Conservation (phyloP, 2,113 vertebrate species). For the Sebastes schlegelii region DNA sequence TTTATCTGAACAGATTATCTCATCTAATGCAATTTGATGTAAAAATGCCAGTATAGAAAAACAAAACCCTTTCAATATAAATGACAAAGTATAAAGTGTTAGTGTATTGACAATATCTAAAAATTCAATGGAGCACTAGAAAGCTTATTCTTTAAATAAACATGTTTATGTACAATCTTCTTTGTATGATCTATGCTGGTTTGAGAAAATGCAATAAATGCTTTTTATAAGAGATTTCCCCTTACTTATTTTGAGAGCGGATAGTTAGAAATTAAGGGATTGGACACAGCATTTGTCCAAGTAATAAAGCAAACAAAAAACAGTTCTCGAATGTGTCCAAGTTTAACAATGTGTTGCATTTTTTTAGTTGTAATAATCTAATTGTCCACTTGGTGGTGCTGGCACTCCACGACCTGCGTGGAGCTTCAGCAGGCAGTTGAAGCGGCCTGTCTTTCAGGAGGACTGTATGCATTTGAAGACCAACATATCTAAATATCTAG, state of each 20-base stretch:
- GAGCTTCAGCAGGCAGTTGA: neutral
- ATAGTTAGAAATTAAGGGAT: neutral
- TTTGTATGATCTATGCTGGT: too few relatives aligned
- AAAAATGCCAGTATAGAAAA: neutral
- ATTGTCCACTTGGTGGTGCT: slow-evolving; percentile 65
- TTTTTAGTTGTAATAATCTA: slow-evolving; percentile 21
- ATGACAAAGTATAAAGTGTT: neutral
- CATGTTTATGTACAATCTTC: neutral
- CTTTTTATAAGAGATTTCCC: neutral
- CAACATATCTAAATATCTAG: neutral
- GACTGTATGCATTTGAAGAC: neutral
- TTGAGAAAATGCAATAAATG: too few relatives aligned
- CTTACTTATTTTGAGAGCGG: neutral
- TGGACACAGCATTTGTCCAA: neutral
- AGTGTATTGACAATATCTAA: neutral
- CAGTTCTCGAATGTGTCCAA: neutral
- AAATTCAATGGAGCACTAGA: neutral
- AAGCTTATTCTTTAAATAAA: neutral
- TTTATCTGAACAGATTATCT: slow-evolving; percentile 15
- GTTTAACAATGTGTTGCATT: neutral
- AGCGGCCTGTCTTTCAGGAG: neutral
- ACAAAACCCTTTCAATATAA: neutral
- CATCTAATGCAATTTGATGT: neutral
- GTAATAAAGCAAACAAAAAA: neutral
- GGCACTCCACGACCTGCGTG: slow-evolving; percentile 19